Conservation (phyloP, 2,888 invertebrate genomes). For the Lomographa bimaculata region DNA sequence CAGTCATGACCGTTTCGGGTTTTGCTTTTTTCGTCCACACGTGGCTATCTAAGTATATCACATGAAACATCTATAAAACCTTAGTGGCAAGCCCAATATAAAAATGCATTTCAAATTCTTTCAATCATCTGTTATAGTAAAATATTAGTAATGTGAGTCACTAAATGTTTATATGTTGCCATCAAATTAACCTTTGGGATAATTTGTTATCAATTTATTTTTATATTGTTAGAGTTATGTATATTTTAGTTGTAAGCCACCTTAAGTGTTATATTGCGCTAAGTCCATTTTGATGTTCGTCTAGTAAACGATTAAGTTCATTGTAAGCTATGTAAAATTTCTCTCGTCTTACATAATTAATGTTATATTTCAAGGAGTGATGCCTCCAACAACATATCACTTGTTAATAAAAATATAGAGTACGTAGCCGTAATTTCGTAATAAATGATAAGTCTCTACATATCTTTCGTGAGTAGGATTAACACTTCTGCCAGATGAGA, state of each 20-base stretch:
- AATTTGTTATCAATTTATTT: slow-evolving; percentile 41
- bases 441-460: slow-evolving; percentile 69
- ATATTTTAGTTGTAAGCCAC: slow-evolving; percentile 74
- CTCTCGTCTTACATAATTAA: slow-evolving; percentile 66
- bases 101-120: slow-evolving; percentile 26
- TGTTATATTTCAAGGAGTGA: slow-evolving; percentile 72
- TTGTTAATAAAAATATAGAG: slow-evolving; percentile 81
- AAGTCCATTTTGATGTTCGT: slow-evolving; percentile 59
- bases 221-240: slow-evolving; percentile 50
- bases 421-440: slow-evolving; percentile 71
- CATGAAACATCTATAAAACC: slow-evolving; percentile 35
- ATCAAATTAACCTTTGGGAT: slow-evolving; percentile 54
- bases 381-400: slow-evolving; percentile 81
- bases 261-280: slow-evolving; percentile 76
- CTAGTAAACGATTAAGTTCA: slow-evolving; percentile 61
- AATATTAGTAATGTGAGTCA: slow-evolving; percentile 42
- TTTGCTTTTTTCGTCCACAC: slow-evolving; percentile 47
- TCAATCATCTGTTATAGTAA: slow-evolving; percentile 37
- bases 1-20: slow-evolving; percentile 41
- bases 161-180: slow-evolving; percentile 50
- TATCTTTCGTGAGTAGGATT: slow-evolving; percentile 64
- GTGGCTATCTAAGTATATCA: slow-evolving; percentile 54
- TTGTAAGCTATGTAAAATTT: slow-evolving; percentile 57
- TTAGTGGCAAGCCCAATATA: slow-evolving; percentile 26
- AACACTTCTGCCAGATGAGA: slow-evolving; percentile 47